A percentile compares a stretch with the other conserved stretches of the same genome.
Conservation (phyloP, 2,888 invertebrate species). For the Stenodera caucasica region DNA sequence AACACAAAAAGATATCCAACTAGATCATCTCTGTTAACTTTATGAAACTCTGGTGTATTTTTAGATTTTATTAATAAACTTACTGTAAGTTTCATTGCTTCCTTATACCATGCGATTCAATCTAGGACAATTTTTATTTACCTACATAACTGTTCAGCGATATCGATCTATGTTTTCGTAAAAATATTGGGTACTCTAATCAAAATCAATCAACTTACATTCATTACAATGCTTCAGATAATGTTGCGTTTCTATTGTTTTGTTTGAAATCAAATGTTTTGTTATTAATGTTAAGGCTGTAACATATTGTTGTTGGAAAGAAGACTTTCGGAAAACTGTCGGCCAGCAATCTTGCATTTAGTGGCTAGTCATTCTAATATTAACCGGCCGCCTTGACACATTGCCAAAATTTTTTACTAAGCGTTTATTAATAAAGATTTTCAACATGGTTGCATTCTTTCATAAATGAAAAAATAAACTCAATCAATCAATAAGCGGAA, state of each 20-base stretch:
- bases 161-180: too few species aligned
- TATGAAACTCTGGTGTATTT: constrained; percentile 19
- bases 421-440: neutral
- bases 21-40: constrained; percentile 4
- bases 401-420: constrained; percentile 43
- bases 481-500: constrained; percentile 2
- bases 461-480: constrained; percentile 9
- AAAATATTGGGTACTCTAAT: too few species aligned
- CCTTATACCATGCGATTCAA: constrained; percentile 12
- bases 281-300: constrained; percentile 6
- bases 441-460: neutral
- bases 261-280: neutral
- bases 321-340: constrained; percentile 38
- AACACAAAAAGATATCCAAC: neutral
- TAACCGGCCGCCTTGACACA: constrained; percentile 46
- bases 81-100: constrained; percentile 16
- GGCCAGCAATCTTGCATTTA: constrained; percentile 32
- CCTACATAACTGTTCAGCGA: neutral
- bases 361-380: constrained; percentile 46
- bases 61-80: constrained; percentile 18
- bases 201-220: constrained; percentile 35
- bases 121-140: constrained; percentile 11
- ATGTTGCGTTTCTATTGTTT: neutral
- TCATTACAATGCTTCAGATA: constrained; percentile 35
- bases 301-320: constrained; percentile 43